Base-by-base conservation (phyloP, 2,113 vertebrate species). In the Triplophysa dalaica region DNA sequence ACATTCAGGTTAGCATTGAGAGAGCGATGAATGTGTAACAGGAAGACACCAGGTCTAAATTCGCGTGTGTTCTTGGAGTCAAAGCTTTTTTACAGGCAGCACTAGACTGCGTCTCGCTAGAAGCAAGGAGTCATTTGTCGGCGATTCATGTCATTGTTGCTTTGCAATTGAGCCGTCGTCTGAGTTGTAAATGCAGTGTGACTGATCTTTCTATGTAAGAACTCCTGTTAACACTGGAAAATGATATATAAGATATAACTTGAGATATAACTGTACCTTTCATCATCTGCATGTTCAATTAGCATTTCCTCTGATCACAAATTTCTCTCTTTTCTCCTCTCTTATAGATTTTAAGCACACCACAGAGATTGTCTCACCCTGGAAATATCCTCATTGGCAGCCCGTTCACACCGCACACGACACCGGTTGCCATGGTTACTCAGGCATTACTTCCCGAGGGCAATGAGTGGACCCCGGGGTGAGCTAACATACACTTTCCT, bases 271-370 rank as follows among this genome's bases (percentile, higher is more conserved):
- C 26, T 29, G 4, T 77, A 29, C 65, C 33, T 16, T 29, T 78
- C 54, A 45, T 8, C 19, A 68, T 64, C 10, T 61, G 77, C 19
- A 58, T 26, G 22, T 52, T 17, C 2, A 21, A 72, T 72, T 70
- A 70, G 66, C 66, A 70, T 72, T 52, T 19, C 8, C 19, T 58
- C 4, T 76, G 54, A 19, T 66, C 22, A 77, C 12, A 21, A 29
- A 76, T 48, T 70, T 7, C 62, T 74, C 62, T 70, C 21, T 21
- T 26, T 26, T 17, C 38, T n/a, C 78, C 1, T 80, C 5, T 75
- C 45, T 70, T 50, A 13, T 75, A 96, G 95, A 95, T 95, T 86
- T 94, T 95, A 91, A 94, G 94, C 90, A 94, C 94, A 84, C 90
- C 94, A 7, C 94, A 95, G 87, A 93, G 94, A 86, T 90, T 94